phyloP scores from a whole-genome alignment of 1,140 invertebrate species.

The Pemphigus obesinymphae region DNA sequence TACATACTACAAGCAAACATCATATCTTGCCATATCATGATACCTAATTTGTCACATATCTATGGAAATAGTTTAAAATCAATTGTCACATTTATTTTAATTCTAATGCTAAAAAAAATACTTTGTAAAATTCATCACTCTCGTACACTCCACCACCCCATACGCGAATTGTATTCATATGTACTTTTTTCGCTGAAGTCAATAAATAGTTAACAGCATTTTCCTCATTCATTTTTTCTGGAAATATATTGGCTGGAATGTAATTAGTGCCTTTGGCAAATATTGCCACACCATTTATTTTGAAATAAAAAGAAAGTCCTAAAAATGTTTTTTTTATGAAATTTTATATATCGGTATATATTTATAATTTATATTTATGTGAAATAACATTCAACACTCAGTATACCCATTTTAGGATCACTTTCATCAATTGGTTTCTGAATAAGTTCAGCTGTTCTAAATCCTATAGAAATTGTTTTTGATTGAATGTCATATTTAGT shows the following conservation, averaged over 20 bases:
- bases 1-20: constrained; percentile 98
- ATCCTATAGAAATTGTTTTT: constrained; percentile 64
- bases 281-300: constrained; percentile 80
- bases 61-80: constrained; percentile 44
- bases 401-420: constrained; percentile 42
- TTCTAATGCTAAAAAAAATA: constrained; percentile 47
- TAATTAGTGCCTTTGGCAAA: constrained; percentile 96
- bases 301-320: constrained; percentile 83
- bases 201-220: constrained; percentile 59
- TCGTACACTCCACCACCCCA: constrained; percentile 98
- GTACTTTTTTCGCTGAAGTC: constrained; percentile 64
- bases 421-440: constrained; percentile 57
- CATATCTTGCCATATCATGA: constrained; percentile 89
- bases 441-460: constrained; percentile 76
- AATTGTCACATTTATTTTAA: neutral
- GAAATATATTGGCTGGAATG: constrained; percentile 85
- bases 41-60: constrained; percentile 70
- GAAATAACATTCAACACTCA: too few relatives aligned
- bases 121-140: constrained; percentile 82
- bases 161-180: constrained; percentile 92
- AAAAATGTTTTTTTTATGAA: constrained; percentile 30
- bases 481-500: constrained; percentile 48
- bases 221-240: constrained; percentile 60
- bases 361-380: too few relatives aligned
- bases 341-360: neutral